phyloP scores from a whole-genome alignment of 2,113 vertebrate species.

The Columba janthina region DNA sequence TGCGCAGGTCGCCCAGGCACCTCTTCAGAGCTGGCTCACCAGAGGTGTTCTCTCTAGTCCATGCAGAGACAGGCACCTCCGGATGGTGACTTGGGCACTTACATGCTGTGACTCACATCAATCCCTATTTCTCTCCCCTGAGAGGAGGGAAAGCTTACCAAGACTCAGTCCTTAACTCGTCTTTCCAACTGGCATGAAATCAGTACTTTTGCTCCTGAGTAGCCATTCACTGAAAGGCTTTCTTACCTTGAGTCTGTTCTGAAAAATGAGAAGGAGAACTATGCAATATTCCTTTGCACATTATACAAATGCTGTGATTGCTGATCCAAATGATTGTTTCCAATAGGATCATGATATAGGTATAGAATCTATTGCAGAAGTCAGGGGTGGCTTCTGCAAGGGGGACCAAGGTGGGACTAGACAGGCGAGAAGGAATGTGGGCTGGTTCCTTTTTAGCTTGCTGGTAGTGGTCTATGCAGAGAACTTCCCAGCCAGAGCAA shows the following conservation, averaged over 20 bases:
- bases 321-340: background rate
- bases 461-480: background rate
- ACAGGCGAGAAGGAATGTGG: background rate
- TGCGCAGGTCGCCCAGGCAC: background rate
- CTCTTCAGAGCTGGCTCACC: background rate
- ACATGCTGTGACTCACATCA: background rate
- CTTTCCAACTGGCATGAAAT: background rate
- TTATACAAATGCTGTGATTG: background rate
- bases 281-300: background rate
- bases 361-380: background rate
- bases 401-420: background rate
- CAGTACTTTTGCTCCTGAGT: background rate
- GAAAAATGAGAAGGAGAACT: background rate
- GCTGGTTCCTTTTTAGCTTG: background rate
- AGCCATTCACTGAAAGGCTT: background rate
- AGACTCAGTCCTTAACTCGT: background rate
- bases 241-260: background rate
- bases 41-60: background rate
- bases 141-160: background rate
- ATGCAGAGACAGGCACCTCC: background rate
- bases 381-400: background rate
- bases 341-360: rapidly evolving
- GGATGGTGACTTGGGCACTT: background rate
- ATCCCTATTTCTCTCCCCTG: background rate
- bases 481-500: background rate